A percentile compares a stretch with the other conserved stretches of the same genome.
Conservation (phyloP, 2,888 invertebrate species). For the Eutolmus rufibarbis region DNA sequence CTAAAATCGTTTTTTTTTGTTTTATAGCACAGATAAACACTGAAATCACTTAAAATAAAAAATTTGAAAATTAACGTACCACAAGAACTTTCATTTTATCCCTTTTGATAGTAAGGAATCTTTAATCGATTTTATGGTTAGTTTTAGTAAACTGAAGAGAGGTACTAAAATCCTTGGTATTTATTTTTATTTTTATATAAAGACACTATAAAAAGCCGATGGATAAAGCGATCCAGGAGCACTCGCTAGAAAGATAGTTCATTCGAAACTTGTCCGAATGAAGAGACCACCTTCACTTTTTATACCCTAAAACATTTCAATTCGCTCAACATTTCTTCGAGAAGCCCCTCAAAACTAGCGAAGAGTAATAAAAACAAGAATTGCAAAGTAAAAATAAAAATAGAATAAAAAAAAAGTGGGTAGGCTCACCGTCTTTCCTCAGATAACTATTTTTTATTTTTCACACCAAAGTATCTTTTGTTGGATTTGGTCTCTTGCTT, state of each 20-base stretch:
- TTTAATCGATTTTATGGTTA: too few species aligned
- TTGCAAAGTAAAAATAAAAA: not conserved
- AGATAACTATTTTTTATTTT: not conserved
- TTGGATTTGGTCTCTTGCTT: not conserved
- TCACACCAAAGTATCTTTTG: not conserved
- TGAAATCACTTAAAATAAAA: not conserved
- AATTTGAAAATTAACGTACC: not conserved
- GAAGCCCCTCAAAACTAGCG: conserved; percentile 16
- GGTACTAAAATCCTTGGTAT: not conserved
- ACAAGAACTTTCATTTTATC: conserved; percentile 21
- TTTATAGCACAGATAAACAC: not conserved
- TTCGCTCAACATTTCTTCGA: not conserved
- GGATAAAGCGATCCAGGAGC: not conserved
- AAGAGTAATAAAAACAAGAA: not conserved
- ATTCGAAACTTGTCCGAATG: not conserved
- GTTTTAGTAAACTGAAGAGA: not conserved
- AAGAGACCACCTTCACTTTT: conserved; percentile 3
- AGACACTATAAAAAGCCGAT: not conserved
- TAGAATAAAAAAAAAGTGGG: not conserved
- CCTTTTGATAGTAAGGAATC: not conserved
- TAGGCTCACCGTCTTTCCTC: not conserved
- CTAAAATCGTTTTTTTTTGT: not conserved
- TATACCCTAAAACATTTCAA: not conserved
- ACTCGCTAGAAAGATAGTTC: not conserved
- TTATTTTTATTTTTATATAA: not conserved